Evolutionary conservation across 2,113 vertebrate genomes (phyloP), one percentile per base, ranked within the genome.

Genomic region (Rhynchopsitta pachyrhyncha): DNA sequence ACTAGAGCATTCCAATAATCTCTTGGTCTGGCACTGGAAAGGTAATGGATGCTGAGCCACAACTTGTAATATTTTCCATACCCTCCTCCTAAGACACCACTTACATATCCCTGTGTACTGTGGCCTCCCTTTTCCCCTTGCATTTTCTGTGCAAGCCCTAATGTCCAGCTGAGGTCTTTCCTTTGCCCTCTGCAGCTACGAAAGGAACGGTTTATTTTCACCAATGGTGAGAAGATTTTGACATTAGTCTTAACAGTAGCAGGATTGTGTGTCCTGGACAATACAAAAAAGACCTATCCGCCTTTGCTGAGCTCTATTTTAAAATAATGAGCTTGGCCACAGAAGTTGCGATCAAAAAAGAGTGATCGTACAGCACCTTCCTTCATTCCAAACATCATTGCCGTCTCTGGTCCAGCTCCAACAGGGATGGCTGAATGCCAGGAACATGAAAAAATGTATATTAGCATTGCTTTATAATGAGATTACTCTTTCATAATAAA

Each of bases 321-420:
- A 86, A 92, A 76, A 75, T 46, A 76, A 33, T 22, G 47, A 83
- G 25, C 37, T 47, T 59, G 74, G n/a, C 41, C 13, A 27, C 60
- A 27, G 35, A 80, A 89, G 59, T 69, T 89, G 13, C 24, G 13
- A 59, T 59, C 57, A 35, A 59, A 59, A 64, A 86, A 86, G 35
- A 75, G 17, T 29, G 24, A 92, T 82, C 70, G 28, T 59, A 71
- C 57, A 75, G 27, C 69, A 69, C 41, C 74, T 94, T 91, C 53
- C 52, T 68, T 76, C 60, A 66, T 55, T 88, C 47, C 77, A 92
- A 88, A 95, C 28, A 64, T 41, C 3, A 1, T 24, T 91, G 44
- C 62, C 92, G 17, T 49, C 66, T 79, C 86, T 96, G 74, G 83
- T 82, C 14, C 37, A 11, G 29, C 52, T 93, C 74, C 91, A 96